A percentile compares a stretch with the other conserved stretches of the same genome.
These are phyloP conservation scores for Chaetops frenatus DNA, from an alignment of 2,113 vertebrate genomes.

Conservation along the genomic window DNA sequence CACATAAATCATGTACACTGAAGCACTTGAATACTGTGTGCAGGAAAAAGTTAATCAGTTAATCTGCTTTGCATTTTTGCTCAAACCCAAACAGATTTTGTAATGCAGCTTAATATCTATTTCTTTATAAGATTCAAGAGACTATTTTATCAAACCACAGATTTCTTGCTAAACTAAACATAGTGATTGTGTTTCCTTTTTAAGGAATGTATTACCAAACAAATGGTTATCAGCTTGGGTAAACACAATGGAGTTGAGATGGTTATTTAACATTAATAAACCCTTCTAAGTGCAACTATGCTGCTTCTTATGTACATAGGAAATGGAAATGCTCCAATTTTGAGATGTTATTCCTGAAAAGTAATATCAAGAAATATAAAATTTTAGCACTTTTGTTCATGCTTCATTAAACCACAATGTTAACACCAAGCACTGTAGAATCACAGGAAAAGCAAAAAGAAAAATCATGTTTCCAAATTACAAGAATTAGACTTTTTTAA, in stretches of 20 bases:
- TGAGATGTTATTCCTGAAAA: not conserved
- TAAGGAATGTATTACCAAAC: not conserved
- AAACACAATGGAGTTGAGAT: not conserved
- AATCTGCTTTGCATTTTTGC: not conserved
- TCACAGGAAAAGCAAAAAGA: not conserved
- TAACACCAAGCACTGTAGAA: not conserved
- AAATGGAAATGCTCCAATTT: not conserved
- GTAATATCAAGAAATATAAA: not conserved
- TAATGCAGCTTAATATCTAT: not conserved
- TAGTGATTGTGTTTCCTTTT: not conserved
- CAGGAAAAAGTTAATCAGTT: not conserved
- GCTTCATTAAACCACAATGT: not conserved
- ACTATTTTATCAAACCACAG: not conserved
- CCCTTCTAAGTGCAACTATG: not conserved
- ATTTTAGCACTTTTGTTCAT: not conserved
- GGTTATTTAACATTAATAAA: constrained; percentile 19
- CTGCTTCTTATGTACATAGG: not conserved
- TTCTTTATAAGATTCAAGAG: not conserved
- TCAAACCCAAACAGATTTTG: not conserved
- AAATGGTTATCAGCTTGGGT: not conserved
- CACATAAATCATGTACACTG: not conserved
- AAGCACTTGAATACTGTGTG: not conserved
- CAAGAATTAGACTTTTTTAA: not conserved
- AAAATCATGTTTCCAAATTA: not conserved
- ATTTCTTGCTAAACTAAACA: not conserved